phyloP scores from a whole-genome alignment of 2,797 vertebrate species.

The Helostoma temminkii region DNA sequence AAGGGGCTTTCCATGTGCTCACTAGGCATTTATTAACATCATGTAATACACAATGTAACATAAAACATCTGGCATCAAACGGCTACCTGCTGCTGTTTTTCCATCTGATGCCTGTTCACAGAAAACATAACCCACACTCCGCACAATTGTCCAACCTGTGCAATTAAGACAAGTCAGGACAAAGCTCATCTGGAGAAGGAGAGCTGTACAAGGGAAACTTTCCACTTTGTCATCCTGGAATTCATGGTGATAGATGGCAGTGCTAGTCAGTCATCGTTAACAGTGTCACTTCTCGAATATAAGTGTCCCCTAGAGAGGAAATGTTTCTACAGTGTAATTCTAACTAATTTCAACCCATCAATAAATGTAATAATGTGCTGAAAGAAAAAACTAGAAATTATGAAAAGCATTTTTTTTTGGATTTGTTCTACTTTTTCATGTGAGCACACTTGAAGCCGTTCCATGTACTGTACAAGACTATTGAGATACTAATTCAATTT shows the following conservation, averaged over 20 bases:
- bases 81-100: slow-evolving; percentile 51
- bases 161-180: slow-evolving; percentile 72
- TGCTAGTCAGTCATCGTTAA: slow-evolving; percentile 31
- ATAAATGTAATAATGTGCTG: too few species aligned
- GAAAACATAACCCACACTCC: slow-evolving; percentile 17
- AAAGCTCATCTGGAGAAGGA: slow-evolving; percentile 28
- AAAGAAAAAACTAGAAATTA: too few species aligned
- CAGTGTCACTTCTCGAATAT: slow-evolving; percentile 35
- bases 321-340: not conserved
- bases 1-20: slow-evolving; percentile 61
- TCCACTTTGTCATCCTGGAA: slow-evolving; percentile 79
- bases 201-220: slow-evolving; percentile 59
- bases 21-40: slow-evolving; percentile 59
- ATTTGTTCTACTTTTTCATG: too few species aligned
- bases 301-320: slow-evolving; percentile 32
- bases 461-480: too few species aligned
- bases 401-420: too few species aligned
- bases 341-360: too few species aligned
- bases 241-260: slow-evolving; percentile 71
- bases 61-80: slow-evolving; percentile 74
- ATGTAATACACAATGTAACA: slow-evolving; percentile 44
- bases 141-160: slow-evolving; percentile 40
- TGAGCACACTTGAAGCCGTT: too few species aligned
- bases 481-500: too few species aligned
- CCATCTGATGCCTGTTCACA: slow-evolving; percentile 43